Conservation (phyloP, 2,797 vertebrate species). For the Periophthalmus magnuspinnatus region DNA sequence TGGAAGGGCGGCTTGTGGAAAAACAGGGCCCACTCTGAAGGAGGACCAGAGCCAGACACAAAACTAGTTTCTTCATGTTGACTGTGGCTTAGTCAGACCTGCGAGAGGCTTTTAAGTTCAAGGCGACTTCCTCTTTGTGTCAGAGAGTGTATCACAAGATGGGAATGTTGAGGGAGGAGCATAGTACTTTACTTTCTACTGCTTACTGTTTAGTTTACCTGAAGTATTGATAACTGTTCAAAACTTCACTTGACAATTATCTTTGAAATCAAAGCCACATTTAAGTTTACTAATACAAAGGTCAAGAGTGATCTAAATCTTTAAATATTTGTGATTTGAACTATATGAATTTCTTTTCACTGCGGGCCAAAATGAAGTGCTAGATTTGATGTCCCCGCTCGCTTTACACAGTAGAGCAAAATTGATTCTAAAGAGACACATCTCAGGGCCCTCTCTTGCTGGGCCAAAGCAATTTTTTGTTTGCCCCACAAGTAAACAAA, state of each 20-base stretch:
- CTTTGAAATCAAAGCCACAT: background rate
- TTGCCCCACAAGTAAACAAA: background rate
- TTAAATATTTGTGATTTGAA: too few relatives aligned
- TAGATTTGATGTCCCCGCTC: background rate
- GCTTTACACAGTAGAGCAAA: background rate
- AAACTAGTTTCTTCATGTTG: conserved; percentile 47
- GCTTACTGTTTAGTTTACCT: background rate
- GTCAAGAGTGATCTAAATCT: too few relatives aligned
- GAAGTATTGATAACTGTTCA: background rate
- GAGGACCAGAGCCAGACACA: conserved; percentile 46
- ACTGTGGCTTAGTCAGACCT: conserved; percentile 11
- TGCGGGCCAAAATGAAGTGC: too few relatives aligned
- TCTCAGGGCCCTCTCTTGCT: background rate
- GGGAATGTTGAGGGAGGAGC: background rate
- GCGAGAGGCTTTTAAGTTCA: background rate
- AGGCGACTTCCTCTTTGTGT: conserved; percentile 22
- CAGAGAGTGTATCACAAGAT: conserved; percentile 23
- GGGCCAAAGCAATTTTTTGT: background rate
- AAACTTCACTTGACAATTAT: background rate
- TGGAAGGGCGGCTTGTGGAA: conserved; percentile 56
- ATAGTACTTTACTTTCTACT: background rate
- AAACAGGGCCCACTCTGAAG: conserved; percentile 44
- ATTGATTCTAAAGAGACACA: background rate
- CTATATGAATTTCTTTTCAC: background rate
- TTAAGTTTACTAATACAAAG: background rate